These are phyloP conservation scores for Taurulus bubalis DNA, from an alignment of 2,113 vertebrate genomes.

Conservation along the genomic window DNA sequence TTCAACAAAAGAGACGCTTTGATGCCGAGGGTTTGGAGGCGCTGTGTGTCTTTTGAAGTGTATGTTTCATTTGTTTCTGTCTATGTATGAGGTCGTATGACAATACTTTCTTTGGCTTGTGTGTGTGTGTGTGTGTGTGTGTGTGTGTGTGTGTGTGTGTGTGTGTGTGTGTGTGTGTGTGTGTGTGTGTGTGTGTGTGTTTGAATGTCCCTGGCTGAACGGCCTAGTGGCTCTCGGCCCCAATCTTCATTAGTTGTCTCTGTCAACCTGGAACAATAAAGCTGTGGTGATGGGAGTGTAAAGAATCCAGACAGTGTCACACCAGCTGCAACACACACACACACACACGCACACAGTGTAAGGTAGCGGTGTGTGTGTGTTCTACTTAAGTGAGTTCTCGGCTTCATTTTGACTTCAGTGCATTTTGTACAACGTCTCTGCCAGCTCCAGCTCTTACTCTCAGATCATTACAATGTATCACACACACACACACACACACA, in stretches of 20 bases:
- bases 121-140: not conserved
- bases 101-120: not conserved
- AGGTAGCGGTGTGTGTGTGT: not conserved
- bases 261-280: slow-evolving; percentile 60
- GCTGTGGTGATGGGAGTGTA: slow-evolving; percentile 23
- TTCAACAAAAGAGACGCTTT: not conserved
- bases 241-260: slow-evolving; percentile 56
- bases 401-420: slow-evolving; percentile 12
- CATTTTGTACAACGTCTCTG: slow-evolving; percentile 2
- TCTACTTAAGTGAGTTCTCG: not conserved
- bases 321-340: not conserved
- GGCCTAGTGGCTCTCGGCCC: slow-evolving; percentile 25
- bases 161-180: slow-evolving; percentile 6
- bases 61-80: not conserved
- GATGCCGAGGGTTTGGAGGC: not conserved
- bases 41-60: not conserved
- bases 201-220: slow-evolving; percentile 22
- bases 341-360: not conserved
- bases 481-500: too few relatives aligned
- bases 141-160: not conserved
- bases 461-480: slow-evolving; percentile 27
- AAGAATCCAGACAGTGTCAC: slow-evolving; percentile 3
- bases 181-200: slow-evolving; percentile 11
- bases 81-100: not conserved
- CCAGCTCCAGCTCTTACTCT: not conserved